phyloP scores from a whole-genome alignment of 2,113 vertebrate genomes.

The Rhynchomys soricoides region DNA sequence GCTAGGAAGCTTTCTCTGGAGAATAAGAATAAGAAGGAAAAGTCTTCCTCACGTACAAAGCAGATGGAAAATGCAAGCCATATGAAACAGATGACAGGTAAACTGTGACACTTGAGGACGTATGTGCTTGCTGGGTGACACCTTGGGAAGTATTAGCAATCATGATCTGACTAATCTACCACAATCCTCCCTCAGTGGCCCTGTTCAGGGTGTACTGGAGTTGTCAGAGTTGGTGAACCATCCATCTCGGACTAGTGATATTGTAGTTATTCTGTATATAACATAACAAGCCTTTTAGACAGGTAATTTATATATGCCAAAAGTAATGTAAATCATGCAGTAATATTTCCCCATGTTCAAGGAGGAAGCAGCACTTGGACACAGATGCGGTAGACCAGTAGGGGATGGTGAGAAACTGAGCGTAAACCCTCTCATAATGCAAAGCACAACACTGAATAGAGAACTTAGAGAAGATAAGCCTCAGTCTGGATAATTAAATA shows the following conservation, averaged over 20 bases:
- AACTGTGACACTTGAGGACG: background rate
- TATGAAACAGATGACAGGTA: conserved; percentile 87
- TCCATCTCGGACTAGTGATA: background rate
- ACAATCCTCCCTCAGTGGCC: background rate
- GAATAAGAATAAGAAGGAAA: conserved; percentile 92
- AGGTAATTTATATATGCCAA: background rate
- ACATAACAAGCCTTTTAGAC: background rate
- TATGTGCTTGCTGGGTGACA: background rate
- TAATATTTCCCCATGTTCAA: background rate
- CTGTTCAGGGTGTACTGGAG: background rate
- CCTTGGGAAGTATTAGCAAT: background rate
- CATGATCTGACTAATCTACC: background rate
- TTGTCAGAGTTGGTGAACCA: background rate
- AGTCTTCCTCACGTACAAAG: conserved; percentile 88
- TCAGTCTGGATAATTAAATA: background rate
- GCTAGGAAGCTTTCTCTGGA: conserved; percentile 92
- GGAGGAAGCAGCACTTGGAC: background rate
- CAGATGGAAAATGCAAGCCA: conserved; percentile 85
- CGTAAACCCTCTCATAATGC: background rate
- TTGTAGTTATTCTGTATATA: background rate
- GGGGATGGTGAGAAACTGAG: background rate
- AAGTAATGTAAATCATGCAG: background rate
- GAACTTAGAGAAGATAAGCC: background rate
- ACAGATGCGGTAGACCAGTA: background rate
- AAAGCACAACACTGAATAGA: background rate